A percentile compares a stretch with the other conserved stretches of the same genome.
phyloP scores from a whole-genome alignment of 2,113 vertebrate genomes.

The Opisthocomus hoazin region DNA sequence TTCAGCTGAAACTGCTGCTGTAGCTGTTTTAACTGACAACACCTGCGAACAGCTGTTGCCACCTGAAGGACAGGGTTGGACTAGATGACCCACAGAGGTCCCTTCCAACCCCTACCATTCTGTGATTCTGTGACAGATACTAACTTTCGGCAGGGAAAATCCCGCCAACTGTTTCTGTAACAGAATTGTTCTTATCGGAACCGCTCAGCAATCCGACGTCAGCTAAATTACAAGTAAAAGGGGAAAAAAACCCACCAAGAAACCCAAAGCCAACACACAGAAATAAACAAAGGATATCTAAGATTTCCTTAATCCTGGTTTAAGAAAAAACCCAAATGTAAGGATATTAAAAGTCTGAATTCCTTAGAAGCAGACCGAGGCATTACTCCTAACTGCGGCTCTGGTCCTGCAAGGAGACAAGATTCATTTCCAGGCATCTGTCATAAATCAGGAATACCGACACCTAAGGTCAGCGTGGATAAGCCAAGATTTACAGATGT shows the following conservation, averaged over 20 bases:
- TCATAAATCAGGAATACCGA: background rate
- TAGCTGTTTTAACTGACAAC: background rate
- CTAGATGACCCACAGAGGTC: too few species aligned
- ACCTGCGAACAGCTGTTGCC: background rate
- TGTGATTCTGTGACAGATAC: too few species aligned
- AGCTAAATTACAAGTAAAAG: background rate
- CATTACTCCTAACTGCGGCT: background rate
- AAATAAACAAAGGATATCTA: background rate
- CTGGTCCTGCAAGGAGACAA: background rate
- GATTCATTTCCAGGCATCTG: background rate
- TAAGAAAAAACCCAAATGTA: background rate
- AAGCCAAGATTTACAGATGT: background rate
- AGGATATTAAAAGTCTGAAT: background rate
- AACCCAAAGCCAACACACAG: background rate
- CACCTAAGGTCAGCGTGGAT: background rate
- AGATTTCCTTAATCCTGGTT: background rate
- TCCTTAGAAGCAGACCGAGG: background rate
- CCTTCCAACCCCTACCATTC: too few species aligned
- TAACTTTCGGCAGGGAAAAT: background rate
- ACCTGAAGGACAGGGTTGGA: background rate
- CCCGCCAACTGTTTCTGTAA: background rate
- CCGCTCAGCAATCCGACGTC: fast-evolving
- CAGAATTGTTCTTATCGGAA: background rate
- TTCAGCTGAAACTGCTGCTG: background rate
- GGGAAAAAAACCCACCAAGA: background rate